Percentiles rank a stretch among this genome's conserved stretches.
These are phyloP conservation scores for Cotesia congregata DNA, from an alignment of 2,888 invertebrate species.

Conservation along the genomic window DNA sequence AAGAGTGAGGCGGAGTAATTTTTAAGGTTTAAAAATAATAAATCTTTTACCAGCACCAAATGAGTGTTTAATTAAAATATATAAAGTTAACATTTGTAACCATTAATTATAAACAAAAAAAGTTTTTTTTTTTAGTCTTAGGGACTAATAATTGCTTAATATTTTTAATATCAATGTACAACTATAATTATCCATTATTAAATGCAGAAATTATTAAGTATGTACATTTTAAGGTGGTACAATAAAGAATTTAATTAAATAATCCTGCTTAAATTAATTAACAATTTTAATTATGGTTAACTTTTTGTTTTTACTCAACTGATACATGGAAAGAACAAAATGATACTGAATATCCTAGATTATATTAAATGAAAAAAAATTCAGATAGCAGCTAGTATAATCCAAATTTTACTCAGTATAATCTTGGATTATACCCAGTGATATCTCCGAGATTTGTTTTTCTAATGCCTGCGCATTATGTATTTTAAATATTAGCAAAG, in stretches of 20 bases:
- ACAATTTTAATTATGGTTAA: not conserved
- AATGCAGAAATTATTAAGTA: not conserved
- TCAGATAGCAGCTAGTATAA: too few species aligned
- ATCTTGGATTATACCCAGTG: too few species aligned
- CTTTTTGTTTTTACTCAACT: not conserved
- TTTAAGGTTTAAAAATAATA: not conserved
- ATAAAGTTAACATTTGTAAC: not conserved
- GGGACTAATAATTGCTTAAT: not conserved
- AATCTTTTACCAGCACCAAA: not conserved
- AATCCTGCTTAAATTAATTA: not conserved
- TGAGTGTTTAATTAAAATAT: not conserved
- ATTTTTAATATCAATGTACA: not conserved
- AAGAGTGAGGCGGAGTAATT: constrained; percentile 57
- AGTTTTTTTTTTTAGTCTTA: not conserved
- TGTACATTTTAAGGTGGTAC: not conserved
- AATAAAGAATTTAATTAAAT: not conserved
- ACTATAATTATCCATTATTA: not conserved
- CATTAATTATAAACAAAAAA: not conserved
- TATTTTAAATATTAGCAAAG: too few species aligned
- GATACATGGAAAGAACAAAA: too few species aligned
- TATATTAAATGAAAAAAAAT: too few species aligned
- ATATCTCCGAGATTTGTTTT: too few species aligned
- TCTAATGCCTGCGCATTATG: too few species aligned
- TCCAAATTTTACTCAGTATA: too few species aligned
- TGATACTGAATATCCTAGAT: too few species aligned